Evolutionary conservation across 1,140 invertebrate species (phyloP).

Genomic region (Bradynema listronoti): DNA sequence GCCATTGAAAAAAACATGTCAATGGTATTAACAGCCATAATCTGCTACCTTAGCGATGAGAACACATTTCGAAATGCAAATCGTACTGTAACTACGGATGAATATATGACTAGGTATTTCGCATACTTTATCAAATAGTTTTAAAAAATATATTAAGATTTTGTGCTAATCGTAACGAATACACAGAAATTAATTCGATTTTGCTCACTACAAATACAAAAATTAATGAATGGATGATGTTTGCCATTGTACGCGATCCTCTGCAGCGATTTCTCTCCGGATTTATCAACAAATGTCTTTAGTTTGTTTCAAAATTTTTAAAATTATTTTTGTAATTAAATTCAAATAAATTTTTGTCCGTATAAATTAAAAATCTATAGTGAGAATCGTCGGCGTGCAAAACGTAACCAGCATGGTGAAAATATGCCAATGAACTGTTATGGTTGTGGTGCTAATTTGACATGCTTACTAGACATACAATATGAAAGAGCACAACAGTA

Average conservation of each 20-base stretch:
- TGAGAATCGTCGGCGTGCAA: neutral
- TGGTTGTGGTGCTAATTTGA: constrained; percentile 14
- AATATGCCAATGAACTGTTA: constrained; percentile 10
- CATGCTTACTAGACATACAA: constrained; percentile 9
- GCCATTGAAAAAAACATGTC: constrained; percentile 13
- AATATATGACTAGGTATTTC: neutral
- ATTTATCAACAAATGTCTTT: constrained; percentile 16
- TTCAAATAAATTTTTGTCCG: neutral
- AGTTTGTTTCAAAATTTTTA: constrained; percentile 10
- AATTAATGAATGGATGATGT: constrained; percentile 3
- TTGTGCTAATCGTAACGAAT: constrained; percentile 1
- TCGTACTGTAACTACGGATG: neutral
- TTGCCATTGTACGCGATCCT: constrained; percentile 13
- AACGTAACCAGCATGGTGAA: neutral
- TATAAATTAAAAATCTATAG: neutral
- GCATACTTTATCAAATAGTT: neutral
- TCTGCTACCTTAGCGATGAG: constrained; percentile 3
- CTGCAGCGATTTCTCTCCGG: constrained; percentile 15
- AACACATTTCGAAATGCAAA: neutral
- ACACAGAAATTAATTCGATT: neutral
- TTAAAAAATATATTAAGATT: neutral
- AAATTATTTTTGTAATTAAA: neutral
- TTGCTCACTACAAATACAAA: neutral
- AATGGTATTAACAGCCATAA: constrained; percentile 4
- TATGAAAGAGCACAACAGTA: constrained; percentile 13